phyloP scores from a whole-genome alignment of 2,888 invertebrate genomes.

The Agonopterix arenella region DNA sequence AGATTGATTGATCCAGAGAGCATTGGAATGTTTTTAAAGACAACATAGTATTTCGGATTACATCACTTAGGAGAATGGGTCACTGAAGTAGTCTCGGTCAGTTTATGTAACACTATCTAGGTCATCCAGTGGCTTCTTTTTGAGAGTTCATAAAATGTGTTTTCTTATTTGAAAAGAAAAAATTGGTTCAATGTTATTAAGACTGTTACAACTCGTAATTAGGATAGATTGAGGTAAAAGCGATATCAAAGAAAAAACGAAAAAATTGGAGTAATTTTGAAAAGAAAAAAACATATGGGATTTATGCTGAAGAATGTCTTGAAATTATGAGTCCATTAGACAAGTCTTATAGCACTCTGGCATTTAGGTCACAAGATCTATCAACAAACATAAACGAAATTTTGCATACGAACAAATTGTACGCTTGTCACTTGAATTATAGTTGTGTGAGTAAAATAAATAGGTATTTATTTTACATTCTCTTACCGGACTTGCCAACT shows the following conservation, averaged over 20 bases:
- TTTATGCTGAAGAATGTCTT: conserved; percentile 12
- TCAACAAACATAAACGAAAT: conserved; percentile 5
- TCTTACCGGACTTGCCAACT: conserved; percentile 88
- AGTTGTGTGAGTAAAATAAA: too few relatives aligned
- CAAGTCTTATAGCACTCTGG: conserved; percentile 26
- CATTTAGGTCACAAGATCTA: conserved; percentile 40
- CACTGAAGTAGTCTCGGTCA: conserved; percentile 27
- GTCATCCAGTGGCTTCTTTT: conserved; percentile 15
- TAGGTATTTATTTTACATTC: conserved; percentile 6
- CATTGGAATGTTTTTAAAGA: conserved; percentile 26
- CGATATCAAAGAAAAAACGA: too few relatives aligned
- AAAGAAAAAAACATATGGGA: too few relatives aligned
- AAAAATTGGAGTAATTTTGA: too few relatives aligned
- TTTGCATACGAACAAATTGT: neutral
- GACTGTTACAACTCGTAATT: neutral
- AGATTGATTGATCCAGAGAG: conserved; percentile 11
- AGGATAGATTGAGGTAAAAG: too few relatives aligned
- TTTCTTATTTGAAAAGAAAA: neutral
- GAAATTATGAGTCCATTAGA: conserved; percentile 23
- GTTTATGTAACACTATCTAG: conserved; percentile 38
- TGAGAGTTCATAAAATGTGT: conserved; percentile 2
- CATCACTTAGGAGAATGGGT: conserved; percentile 40
- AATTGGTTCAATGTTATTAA: conserved; percentile 4
- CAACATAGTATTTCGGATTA: conserved; percentile 26
- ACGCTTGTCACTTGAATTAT: neutral